Evolutionary conservation across 2,888 invertebrate species (phyloP).

Genomic region (Drosophila borealis): DNA sequence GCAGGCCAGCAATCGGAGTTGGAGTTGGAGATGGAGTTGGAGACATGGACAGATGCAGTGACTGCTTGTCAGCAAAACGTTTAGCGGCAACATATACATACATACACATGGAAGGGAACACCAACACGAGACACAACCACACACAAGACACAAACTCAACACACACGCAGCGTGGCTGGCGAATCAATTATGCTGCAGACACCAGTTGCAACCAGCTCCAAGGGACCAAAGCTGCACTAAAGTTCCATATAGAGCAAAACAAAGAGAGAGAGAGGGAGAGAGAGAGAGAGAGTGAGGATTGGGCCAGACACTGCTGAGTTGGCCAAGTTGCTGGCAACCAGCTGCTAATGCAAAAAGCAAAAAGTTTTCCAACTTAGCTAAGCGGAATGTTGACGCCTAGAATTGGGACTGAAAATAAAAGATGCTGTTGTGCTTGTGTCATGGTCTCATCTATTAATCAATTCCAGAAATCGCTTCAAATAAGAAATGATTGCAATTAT

Average conservation of each 20-base stretch:
- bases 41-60: constrained; percentile 62
- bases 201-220: constrained; percentile 63
- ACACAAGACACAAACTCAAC: constrained; percentile 13
- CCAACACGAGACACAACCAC: constrained; percentile 8
- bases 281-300: not conserved
- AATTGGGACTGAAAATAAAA: constrained; percentile 3
- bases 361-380: constrained; percentile 61
- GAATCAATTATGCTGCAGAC: constrained; percentile 78
- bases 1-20: not conserved
- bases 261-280: not conserved
- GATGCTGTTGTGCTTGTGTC: constrained; percentile 14
- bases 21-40: constrained; percentile 5
- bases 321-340: constrained; percentile 55
- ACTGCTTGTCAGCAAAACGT: constrained; percentile 78
- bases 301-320: constrained; percentile 42
- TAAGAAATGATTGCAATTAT: constrained; percentile 17
- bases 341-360: constrained; percentile 75
- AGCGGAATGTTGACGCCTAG: constrained; percentile 62
- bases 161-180: constrained; percentile 50
- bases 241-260: constrained; percentile 17
- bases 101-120: constrained; percentile 13
- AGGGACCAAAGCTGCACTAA: constrained; percentile 29
- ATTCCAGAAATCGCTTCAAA: constrained; percentile 12
- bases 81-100: constrained; percentile 63
- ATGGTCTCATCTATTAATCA: constrained; percentile 46